Evolutionary conservation across 2,797 vertebrate genomes (phyloP).

Genomic region (Cryptoblepharus egeriae): DNA sequence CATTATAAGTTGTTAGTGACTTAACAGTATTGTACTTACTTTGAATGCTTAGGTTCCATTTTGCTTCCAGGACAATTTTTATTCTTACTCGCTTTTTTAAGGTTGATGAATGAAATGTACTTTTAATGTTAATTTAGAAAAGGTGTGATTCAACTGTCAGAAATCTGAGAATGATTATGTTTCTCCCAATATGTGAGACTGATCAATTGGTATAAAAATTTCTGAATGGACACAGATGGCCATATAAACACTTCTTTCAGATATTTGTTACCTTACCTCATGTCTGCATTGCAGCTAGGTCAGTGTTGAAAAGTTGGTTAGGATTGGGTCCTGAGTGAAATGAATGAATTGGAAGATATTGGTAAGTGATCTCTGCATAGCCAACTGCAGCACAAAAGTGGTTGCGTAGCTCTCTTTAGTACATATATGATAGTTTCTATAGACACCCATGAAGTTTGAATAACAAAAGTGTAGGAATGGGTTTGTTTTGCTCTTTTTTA

Average conservation of each 20-base stretch:
- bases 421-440: background rate
- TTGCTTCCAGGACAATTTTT: background rate
- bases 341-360: background rate
- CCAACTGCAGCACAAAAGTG: background rate
- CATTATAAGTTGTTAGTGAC: background rate
- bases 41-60: background rate
- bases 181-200: background rate
- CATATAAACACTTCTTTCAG: background rate
- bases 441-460: background rate
- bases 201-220: background rate
- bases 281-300: no score
- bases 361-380: background rate
- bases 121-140: background rate
- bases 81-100: no score
- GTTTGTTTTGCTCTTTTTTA: background rate
- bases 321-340: no score
- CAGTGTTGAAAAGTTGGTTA: no score
- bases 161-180: no score
- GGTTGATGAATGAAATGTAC: background rate
- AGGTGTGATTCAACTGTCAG: background rate
- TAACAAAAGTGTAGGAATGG: background rate
- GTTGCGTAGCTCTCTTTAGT: background rate
- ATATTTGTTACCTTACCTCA: no score
- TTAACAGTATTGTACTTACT: background rate
- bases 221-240: background rate